Evolutionary conservation across 2,888 invertebrate species (phyloP), one percentile per base, ranked within the genome.

Genomic region (Trichopoda pennipes): DNA sequence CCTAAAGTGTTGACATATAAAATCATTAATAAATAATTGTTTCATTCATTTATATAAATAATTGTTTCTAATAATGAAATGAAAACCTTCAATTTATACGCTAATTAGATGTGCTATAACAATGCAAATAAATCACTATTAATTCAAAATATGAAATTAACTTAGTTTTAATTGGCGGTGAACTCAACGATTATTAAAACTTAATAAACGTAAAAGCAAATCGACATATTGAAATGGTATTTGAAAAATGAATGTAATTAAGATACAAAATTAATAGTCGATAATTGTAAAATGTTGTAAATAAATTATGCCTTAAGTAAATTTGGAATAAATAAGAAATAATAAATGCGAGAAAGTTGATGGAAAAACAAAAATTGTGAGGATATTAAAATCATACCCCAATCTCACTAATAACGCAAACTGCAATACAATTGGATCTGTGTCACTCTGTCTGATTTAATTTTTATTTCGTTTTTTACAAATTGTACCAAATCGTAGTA

Each of bases 101-200:
- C 21, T 73, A 79, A 79, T 79, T 79, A 79, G 44, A 44, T 61
- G 42, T 44, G 51, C 47, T 56, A 56, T 55, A 74, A 47, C 55
- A n/a, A 21, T 32, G 32, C 16, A 42, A 28, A 51, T 8, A 12
- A 38, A 38, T 12, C 49, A 72, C 61, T 19, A 51, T 61, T 51
- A 28, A 51, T 61, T 61, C 28, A 42, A 73, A 53, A 56, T 56
- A 49, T 66, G 47, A 35, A 61, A 56, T 64, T 28, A 8, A 21
- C 4, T 58, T 47, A 35, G 4, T 49, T 35, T 47, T 55, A 61
- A 76, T 63, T 69, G 55, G 17, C 53, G 53, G 53, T 35, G 21
- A 32, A 69, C 38, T 47, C 47, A 64, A 14, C 14, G 28, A 6
- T 28, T 28, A 28, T 28, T 28, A 8, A 28, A 28, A 28, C 28